Evolutionary conservation across 1,140 invertebrate species (phyloP).

Genomic region (Philotrypesis tridentata): DNA sequence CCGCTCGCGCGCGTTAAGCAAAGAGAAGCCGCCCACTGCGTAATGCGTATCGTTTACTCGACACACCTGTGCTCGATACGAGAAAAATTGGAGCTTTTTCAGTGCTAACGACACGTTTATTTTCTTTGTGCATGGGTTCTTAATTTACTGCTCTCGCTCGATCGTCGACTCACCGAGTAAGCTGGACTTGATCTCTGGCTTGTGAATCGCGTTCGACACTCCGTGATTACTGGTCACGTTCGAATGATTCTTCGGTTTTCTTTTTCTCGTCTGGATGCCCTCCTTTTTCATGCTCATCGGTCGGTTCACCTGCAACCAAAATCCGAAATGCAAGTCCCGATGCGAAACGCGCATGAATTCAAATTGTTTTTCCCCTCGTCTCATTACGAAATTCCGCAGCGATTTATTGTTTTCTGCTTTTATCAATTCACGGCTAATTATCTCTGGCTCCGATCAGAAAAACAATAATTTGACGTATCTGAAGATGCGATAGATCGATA

Average conservation of each 20-base stretch:
- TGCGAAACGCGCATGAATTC: too few species aligned
- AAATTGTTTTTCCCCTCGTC: too few species aligned
- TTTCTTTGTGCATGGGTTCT: not conserved
- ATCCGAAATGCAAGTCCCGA: too few species aligned
- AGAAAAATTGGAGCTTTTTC: too few species aligned
- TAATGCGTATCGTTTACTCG: not conserved
- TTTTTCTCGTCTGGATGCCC: slow-evolving; percentile 93
- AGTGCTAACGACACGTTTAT: slow-evolving; percentile 17
- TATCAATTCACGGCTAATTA: not conserved
- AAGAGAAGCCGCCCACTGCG: slow-evolving; percentile 1
- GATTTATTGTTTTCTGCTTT: slow-evolving; percentile 9
- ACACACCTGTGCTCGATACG: not conserved
- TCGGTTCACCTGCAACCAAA: slow-evolving; percentile 80
- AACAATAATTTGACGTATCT: slow-evolving; percentile 31
- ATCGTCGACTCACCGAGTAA: slow-evolving; percentile 72
- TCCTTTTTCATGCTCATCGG: slow-evolving; percentile 97
- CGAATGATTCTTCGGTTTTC: slow-evolving; percentile 84
- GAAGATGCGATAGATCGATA: not conserved
- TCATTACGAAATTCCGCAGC: too few species aligned
- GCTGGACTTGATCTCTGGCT: slow-evolving; percentile 69
- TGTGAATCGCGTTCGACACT: slow-evolving; percentile 64
- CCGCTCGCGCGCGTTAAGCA: not conserved
- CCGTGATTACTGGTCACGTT: slow-evolving; percentile 53
- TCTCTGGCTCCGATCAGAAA: slow-evolving; percentile 5
- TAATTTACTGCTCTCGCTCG: slow-evolving; percentile 58